Evolutionary conservation across 2,888 invertebrate species (phyloP), one percentile per base, ranked within the genome.

Genomic region (Lithodes maja): DNA sequence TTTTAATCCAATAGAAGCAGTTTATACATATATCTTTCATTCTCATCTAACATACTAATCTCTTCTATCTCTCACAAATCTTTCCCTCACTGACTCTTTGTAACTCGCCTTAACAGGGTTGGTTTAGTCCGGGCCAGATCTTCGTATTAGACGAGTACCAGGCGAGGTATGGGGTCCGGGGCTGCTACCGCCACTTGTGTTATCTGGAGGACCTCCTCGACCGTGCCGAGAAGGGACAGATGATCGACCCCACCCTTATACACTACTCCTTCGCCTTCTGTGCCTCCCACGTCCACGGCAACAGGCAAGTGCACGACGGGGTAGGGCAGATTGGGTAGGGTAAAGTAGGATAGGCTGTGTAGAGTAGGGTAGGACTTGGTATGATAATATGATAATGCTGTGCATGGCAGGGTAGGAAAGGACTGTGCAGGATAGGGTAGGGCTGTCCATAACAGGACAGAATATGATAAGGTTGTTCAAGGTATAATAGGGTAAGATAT

Each of bases 231-330:
- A 97, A 98, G 93, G 97, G 97, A 75, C 95, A 97, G 93, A 98
- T 99, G 95, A 98, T 99, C 91, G 99, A 99, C 94, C 99, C 99
- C 0, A 99, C 99, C 0, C 95, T 99, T 91, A 98, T 99, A 94
- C 99, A 99, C 95, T 99, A 98, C 95, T 98, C 99, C 93, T 99
- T 99, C 94, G 99, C 99, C 79, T 99, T 99, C 95, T 99, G 99
- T 94, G 99, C 99, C 86, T 99, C 98, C 93, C 99, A 99, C 94
- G 99, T 99, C 9, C 99, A 99, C 94, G 99, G 99, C 92, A 99
- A 99, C 95, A 97, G 98, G 98, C 98, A 95, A 83, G 86, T 69
- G 15, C 17, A 71, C 15, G 71, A 1, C n/a, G n/a, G 71, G 71
- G 12, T n/a, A 15, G 71, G 17, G 71, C 71, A 71, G 71, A n/a